Percentiles rank a stretch among this genome's conserved stretches.
These are phyloP conservation scores for Spatulosminthurus flaviceps DNA, from an alignment of 2,888 invertebrate species.

Conservation along the genomic window DNA sequence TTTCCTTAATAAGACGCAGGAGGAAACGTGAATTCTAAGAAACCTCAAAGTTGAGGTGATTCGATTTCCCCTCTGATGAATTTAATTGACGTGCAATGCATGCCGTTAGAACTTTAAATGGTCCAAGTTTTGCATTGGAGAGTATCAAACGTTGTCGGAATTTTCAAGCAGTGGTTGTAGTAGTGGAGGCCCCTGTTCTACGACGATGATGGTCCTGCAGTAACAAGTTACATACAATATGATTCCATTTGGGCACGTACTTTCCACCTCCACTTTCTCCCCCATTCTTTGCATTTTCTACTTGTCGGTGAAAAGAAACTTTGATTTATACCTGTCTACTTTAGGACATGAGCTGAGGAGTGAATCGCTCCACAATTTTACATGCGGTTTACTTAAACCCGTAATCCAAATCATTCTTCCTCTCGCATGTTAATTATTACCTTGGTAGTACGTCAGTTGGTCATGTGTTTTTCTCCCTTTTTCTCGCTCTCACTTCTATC, in stretches of 20 bases:
- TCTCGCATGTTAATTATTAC: conserved; percentile 11
- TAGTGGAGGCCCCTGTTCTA: background rate
- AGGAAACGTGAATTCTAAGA: conserved; percentile 35
- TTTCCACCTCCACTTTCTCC: too few species aligned
- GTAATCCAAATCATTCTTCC: conserved; percentile 27
- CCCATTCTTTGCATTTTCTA: too few species aligned
- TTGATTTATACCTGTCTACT: conserved; percentile 37
- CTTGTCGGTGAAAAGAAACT: conserved; percentile 10
- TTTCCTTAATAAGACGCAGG: conserved; percentile 35
- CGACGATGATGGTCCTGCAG: background rate
- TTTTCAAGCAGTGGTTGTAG: conserved; percentile 33
- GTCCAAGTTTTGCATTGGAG: conserved; percentile 48
- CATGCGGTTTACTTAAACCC: conserved; percentile 40
- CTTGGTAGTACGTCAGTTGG: background rate
- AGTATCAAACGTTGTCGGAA: conserved; percentile 43
- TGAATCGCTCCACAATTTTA: conserved; percentile 38
- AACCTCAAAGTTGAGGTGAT: conserved; percentile 45
- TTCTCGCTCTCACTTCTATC: too few species aligned
- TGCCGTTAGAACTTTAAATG: conserved; percentile 52
- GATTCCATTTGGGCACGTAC: too few species aligned
- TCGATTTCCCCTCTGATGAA: conserved; percentile 45
- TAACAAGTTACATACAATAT: background rate
- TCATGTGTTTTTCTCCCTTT: background rate
- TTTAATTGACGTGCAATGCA: conserved; percentile 53
- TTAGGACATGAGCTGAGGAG: conserved; percentile 23